A percentile compares a stretch with the other conserved stretches of the same genome.
Conservation (phyloP, 2,888 invertebrate species). For the Zaprionus bogoriensis region DNA sequence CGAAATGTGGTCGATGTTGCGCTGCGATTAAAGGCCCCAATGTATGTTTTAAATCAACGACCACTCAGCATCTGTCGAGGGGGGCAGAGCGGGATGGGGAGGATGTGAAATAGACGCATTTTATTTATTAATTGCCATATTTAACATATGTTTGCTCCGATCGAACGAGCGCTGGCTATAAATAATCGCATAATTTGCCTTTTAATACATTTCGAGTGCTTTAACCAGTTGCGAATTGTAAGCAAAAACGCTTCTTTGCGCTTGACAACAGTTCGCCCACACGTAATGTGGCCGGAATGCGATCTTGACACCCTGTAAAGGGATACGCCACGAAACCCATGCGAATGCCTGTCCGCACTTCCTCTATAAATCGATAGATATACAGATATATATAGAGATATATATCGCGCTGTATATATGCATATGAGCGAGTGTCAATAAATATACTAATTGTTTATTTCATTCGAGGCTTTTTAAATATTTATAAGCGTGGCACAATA, state of each 20-base stretch:
- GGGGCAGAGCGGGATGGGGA: not conserved
- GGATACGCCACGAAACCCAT: conserved; percentile 25
- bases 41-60: conserved; percentile 74
- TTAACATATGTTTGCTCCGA: conserved; percentile 44
- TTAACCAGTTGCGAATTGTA: conserved; percentile 10
- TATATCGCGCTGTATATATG: not conserved
- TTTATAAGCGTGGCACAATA: conserved; percentile 65
- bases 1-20: conserved; percentile 61
- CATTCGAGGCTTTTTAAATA: conserved; percentile 68
- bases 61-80: conserved; percentile 27
- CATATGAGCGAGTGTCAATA: conserved; percentile 54
- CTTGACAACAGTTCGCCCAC: not conserved
- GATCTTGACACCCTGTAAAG: conserved; percentile 28
- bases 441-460: conserved; percentile 78
- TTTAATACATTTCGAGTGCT: conserved; percentile 2
- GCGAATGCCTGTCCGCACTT: conserved; percentile 37
- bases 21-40: conserved; percentile 58
- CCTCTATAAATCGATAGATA: conserved; percentile 29
- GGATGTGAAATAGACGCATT: conserved; percentile 59
- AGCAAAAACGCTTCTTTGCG: not conserved
- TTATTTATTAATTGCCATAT: conserved; percentile 71
- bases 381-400: conserved; percentile 3
- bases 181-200: conserved; percentile 26
- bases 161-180: conserved; percentile 12
- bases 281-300: conserved; percentile 1